phyloP scores from a whole-genome alignment of 2,888 invertebrate genomes.

The Spilarctia lutea region DNA sequence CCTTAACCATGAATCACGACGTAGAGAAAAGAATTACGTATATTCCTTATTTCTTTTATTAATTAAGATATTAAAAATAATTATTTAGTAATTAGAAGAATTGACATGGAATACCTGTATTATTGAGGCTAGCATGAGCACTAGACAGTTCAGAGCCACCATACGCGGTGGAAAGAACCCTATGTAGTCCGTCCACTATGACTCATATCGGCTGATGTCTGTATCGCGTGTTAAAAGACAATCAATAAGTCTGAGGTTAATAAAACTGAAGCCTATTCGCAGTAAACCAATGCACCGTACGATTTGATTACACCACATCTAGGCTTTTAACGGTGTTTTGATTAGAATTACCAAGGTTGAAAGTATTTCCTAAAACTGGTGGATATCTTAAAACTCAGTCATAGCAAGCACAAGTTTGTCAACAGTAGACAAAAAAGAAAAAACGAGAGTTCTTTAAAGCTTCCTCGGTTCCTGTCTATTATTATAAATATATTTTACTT shows the following conservation, averaged over 20 bases:
- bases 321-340: conserved; percentile 25
- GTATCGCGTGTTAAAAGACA: conserved; percentile 44
- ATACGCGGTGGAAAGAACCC: conserved; percentile 37
- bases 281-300: conserved; percentile 37
- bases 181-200: conserved; percentile 43
- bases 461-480: no score
- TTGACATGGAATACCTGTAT: neutral
- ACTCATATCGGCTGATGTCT: conserved; percentile 46
- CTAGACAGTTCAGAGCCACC: conserved; percentile 28
- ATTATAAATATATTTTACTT: no score
- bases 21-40: neutral
- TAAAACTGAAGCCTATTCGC: conserved; percentile 39
- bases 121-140: conserved; percentile 1
- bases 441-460: neutral
- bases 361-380: neutral
- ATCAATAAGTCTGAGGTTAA: conserved; percentile 45
- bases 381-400: neutral
- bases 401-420: neutral
- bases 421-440: neutral
- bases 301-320: conserved; percentile 42
- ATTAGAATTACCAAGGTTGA: conserved; percentile 1
- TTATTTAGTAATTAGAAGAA: neutral
- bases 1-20: neutral
- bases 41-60: neutral
- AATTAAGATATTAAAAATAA: neutral